Conservation (phyloP, 2,888 invertebrate species). For the Seira musarum region DNA sequence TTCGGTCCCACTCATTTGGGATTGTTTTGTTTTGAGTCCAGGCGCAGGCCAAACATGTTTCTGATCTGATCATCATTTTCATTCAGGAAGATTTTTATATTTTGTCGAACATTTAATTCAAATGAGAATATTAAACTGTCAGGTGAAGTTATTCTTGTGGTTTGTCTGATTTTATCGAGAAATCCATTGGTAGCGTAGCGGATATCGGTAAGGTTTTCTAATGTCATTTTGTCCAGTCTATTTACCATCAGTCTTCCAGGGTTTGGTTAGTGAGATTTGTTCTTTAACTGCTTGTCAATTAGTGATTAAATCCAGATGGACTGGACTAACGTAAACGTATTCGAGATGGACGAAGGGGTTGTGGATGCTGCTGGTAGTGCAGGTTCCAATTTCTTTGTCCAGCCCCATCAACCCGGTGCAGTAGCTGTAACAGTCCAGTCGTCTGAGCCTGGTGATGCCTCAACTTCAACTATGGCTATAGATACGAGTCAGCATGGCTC, state of each 20-base stretch:
- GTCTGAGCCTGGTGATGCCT: no score
- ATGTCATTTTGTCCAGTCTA: not conserved
- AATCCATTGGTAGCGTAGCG: not conserved
- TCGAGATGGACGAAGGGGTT: conserved; percentile 8
- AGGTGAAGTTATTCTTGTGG: not conserved
- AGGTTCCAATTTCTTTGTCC: conserved; percentile 24
- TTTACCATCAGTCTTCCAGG: not conserved
- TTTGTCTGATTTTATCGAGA: not conserved
- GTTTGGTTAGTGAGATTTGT: not conserved
- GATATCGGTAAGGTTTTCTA: not conserved
- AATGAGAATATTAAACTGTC: not conserved
- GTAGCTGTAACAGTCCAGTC: no score
- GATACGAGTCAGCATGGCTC: conserved; percentile 13
- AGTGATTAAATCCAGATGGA: no score
- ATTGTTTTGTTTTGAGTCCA: not conserved
- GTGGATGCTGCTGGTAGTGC: conserved; percentile 4
- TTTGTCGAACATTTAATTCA: not conserved
- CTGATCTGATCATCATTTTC: not conserved
- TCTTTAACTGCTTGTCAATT: no score
- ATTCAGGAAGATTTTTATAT: not conserved
- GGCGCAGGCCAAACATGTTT: not conserved
- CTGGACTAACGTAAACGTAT: conserved; percentile 38
- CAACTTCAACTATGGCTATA: no score
- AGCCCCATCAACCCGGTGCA: conserved; percentile 21
- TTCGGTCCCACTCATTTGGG: not conserved